Conservation (phyloP, 2,797 vertebrate species). For the Poecile montanus region DNA sequence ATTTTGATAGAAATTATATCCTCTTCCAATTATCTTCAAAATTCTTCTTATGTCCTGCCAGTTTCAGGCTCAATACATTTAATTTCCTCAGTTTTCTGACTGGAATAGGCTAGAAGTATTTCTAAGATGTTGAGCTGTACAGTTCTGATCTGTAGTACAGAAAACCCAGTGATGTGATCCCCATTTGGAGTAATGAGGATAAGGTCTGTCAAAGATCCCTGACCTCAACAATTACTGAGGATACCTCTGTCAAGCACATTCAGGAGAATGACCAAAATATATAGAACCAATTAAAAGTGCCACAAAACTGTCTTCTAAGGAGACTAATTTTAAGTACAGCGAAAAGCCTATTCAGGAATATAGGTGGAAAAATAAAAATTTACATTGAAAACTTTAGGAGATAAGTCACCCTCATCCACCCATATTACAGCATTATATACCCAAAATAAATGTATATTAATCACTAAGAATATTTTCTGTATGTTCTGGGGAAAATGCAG, state of each 20-base stretch:
- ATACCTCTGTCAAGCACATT: background rate
- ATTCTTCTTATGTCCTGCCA: background rate
- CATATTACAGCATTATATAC: background rate
- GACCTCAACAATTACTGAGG: background rate
- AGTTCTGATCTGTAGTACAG: background rate
- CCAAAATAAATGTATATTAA: background rate
- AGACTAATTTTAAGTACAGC: background rate
- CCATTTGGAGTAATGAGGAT: background rate
- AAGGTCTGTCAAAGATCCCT: background rate
- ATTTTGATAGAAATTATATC: background rate
- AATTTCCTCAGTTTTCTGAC: background rate
- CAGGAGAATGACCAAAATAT: background rate
- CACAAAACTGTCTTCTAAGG: background rate
- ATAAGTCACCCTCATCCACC: accelerated
- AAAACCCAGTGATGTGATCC: background rate
- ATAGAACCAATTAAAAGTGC: background rate
- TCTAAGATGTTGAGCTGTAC: background rate
- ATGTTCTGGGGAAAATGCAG: background rate
- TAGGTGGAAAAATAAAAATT: background rate
- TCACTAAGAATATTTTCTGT: background rate
- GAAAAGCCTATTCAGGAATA: background rate
- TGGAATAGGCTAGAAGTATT: background rate
- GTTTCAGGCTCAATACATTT: background rate
- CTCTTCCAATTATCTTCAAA: background rate
- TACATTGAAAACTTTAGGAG: background rate